These are phyloP conservation scores for Diabrotica balteata DNA, from an alignment of 2,888 invertebrate genomes.

Conservation along the genomic window DNA sequence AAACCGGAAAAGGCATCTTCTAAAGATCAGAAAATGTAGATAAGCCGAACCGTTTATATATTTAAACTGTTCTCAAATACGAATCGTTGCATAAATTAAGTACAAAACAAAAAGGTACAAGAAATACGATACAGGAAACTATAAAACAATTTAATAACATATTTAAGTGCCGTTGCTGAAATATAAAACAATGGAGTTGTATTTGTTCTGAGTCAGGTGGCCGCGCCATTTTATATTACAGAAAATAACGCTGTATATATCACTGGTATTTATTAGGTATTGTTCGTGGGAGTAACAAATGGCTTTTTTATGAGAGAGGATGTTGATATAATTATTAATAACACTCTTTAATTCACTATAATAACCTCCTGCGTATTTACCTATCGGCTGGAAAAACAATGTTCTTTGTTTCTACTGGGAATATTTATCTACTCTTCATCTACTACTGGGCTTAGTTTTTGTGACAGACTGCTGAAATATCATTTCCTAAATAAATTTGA, in stretches of 20 bases:
- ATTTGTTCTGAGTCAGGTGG: constrained; percentile 57
- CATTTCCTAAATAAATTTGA: constrained; percentile 16
- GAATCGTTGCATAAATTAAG: constrained; percentile 58
- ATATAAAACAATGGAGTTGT: constrained; percentile 57
- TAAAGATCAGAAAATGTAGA: constrained; percentile 37
- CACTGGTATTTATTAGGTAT: constrained; percentile 55
- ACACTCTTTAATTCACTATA: constrained; percentile 23
- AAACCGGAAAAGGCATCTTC: constrained; percentile 49
- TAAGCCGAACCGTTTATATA: constrained; percentile 47
- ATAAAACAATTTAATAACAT: constrained; percentile 62
- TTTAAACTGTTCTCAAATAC: constrained; percentile 52
- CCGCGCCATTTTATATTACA: constrained; percentile 52
- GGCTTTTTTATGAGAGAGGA: constrained; percentile 48
- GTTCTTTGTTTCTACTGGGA: constrained; percentile 20
- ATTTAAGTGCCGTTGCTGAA: constrained; percentile 59
- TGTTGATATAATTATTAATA: constrained; percentile 43
- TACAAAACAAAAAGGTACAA: constrained; percentile 47
- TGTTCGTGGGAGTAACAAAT: constrained; percentile 53
- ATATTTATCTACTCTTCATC: constrained; percentile 23
- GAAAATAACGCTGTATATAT: constrained; percentile 51
- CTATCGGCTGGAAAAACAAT: constrained; percentile 19
- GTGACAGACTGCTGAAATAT: constrained; percentile 17
- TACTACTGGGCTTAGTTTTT: constrained; percentile 11
- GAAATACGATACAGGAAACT: constrained; percentile 55
- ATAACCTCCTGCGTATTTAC: constrained; percentile 22